Conservation (phyloP, 2,888 invertebrate species). For the Acleris literana region DNA sequence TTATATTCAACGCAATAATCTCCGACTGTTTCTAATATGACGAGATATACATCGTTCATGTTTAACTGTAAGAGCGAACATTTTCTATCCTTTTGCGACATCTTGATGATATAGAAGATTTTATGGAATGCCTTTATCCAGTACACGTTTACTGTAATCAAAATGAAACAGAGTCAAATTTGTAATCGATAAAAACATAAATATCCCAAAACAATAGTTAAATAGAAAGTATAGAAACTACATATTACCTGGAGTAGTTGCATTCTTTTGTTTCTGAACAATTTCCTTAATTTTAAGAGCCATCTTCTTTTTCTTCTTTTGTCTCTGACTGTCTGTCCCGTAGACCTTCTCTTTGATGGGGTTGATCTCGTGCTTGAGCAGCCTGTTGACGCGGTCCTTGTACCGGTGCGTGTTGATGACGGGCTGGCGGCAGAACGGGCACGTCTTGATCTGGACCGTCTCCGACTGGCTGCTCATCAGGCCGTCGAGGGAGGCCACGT, state of each 20-base stretch:
- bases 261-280: no score
- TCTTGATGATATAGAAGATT: constrained; percentile 37
- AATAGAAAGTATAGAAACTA: background rate
- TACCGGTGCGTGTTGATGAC: constrained; percentile 84
- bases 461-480: constrained; percentile 64
- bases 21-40: constrained; percentile 58
- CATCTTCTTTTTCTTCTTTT: constrained; percentile 44
- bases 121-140: constrained; percentile 40
- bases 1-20: constrained; percentile 52
- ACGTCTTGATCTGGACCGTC: constrained; percentile 63
- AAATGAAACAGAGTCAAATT: no score
- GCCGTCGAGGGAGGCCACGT: constrained; percentile 70
- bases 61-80: constrained; percentile 55
- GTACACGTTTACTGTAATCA: constrained; percentile 45
- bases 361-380: constrained; percentile 65
- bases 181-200: background rate
- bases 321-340: constrained; percentile 57
- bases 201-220: constrained; percentile 6
- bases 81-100: constrained; percentile 42
- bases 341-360: constrained; percentile 68
- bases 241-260: background rate
- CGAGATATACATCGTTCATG: constrained; percentile 54
- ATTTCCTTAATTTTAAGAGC: constrained; percentile 25
- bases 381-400: constrained; percentile 76
- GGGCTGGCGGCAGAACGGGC: constrained; percentile 84